Evolutionary conservation across 2,888 invertebrate species (phyloP), one percentile per base, ranked within the genome.

Genomic region (Miltochrista miniata): DNA sequence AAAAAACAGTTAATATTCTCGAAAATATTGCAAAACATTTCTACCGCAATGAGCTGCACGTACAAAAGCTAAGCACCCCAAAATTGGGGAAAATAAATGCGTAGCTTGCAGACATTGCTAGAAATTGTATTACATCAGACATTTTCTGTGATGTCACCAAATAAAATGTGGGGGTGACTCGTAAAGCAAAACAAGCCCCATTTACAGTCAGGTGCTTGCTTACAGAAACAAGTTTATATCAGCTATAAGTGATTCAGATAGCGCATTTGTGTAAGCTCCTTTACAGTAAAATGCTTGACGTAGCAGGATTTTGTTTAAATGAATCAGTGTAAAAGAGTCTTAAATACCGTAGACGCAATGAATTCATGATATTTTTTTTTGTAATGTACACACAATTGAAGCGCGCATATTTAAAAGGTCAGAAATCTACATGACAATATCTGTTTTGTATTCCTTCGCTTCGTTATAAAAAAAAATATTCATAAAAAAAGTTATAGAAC

Each of bases 181-280:
- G 42, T 67, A 54, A 63, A 61, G 45, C 39, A 52, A 59, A 65
- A 67, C 59, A 58, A 58, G 64, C 36, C 24, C 42, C 40, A 63
- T 67, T 67, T 56, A 56, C 39, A 61, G 53, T 63, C 64, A 61
- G 58, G 61, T 67, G 40, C 31, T 18, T 44, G 34, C 43, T 49
- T 44, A 44, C 49, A 49, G 44, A 49, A 49, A 31, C 39, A 49
- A 45, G 50, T 65, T 55, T 60, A 57, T 66, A 34, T 31, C 46
- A 49, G 51, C 46, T 51, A 56, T 64, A 51, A 61, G 53, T 59
- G 64, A 63, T 65, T 63, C 51, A 58, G 58, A 61, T 61, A 51
- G 48, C 48, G 59, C 35, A 34, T 33, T 48, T 51, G 47, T 56
- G 24, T 51, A 54, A 48, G 35, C 38, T 36, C 40, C 37, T 42